Base-by-base conservation (phyloP, 2,797 vertebrate genomes). In the Tenualosa ilisha region DNA sequence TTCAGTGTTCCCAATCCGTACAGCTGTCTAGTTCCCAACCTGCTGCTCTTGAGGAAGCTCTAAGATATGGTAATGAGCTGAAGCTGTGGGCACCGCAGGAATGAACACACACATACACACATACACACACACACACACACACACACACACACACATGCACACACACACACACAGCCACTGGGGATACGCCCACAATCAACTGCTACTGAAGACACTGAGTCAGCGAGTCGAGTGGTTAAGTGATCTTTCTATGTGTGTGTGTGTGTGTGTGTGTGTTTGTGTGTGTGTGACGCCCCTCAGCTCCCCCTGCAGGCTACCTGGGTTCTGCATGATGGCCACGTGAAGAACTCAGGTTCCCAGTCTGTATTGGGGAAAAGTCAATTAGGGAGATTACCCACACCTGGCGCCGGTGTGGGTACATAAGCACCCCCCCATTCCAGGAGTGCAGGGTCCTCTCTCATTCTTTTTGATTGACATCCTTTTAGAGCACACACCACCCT, bases 1-100 rank as follows among this genome's bases (percentile, higher is more conserved):
- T 37, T 81, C 24, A 9, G 59, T 24, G 40, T 63, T 24, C 22
- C 59, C 59, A 86, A 46, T 84, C 92, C 88, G 88, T 92, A 91
- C 94, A 95, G 94, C 94, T 95, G 95, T 91, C 90, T 83, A 86
- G 90, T 94, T 95, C 94, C 92, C 94, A 94, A 91, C 89, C 86
- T 89, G 65, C 89, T 87, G 87, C 90, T 89, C 91, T 90, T 90
- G 89, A 86, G 86, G 87, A 86, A 75, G 84, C 88, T 84, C 86
- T 31, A 89, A 90, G 87, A 90, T 89, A 90, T 90, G 89, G 83
- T 90, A 89, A 90, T 89, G 87, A 88, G 84, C 88, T 83, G 85
- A 59, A 59, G 56, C 89, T 87, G 86, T 85, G 83, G 87, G 84
- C 87, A 82, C 88, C 88, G 87, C 87, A 89, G 85, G 88, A 90